Evolutionary conservation across 64 coral and sea anemone species (phyloP).

Genomic region (Astreopora myriophthalma): DNA sequence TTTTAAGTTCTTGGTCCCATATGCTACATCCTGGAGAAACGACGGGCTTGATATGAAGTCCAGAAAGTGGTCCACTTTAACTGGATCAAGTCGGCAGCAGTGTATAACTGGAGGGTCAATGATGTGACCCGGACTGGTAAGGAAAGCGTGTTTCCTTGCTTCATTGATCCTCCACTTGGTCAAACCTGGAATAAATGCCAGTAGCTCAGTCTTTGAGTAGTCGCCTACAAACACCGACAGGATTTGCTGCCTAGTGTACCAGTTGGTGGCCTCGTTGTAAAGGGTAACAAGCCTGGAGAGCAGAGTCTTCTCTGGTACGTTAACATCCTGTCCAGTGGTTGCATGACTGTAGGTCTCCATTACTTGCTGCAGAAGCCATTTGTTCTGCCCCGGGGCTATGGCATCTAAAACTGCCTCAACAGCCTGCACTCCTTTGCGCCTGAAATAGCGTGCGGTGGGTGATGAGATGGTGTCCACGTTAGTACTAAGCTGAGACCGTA

Average conservation of each 20-base stretch:
- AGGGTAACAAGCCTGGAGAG: constrained; percentile 3
- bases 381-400: constrained; percentile 21
- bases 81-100: too few species aligned
- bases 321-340: neutral
- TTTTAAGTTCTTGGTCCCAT: neutral
- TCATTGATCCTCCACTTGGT: constrained; percentile 52
- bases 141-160: constrained; percentile 42
- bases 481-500: constrained; percentile 14
- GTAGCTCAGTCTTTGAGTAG: constrained; percentile 23
- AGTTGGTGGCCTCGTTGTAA: constrained; percentile 23
- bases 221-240: constrained; percentile 59
- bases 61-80: too few species aligned
- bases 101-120: neutral
- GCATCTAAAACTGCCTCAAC: constrained; percentile 9
- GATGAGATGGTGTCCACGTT: constrained; percentile 4
- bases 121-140: neutral
- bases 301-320: neutral
- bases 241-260: constrained; percentile 60
- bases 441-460: constrained; percentile 30
- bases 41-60: too few species aligned
- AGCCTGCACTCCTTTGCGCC: constrained; percentile 26
- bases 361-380: constrained; percentile 42
- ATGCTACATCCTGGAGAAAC: too few species aligned
- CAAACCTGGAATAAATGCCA: constrained; percentile 19
- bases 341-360: neutral